phyloP scores from a whole-genome alignment of 2,113 vertebrate genomes.

The Salvelinus sp. region DNA sequence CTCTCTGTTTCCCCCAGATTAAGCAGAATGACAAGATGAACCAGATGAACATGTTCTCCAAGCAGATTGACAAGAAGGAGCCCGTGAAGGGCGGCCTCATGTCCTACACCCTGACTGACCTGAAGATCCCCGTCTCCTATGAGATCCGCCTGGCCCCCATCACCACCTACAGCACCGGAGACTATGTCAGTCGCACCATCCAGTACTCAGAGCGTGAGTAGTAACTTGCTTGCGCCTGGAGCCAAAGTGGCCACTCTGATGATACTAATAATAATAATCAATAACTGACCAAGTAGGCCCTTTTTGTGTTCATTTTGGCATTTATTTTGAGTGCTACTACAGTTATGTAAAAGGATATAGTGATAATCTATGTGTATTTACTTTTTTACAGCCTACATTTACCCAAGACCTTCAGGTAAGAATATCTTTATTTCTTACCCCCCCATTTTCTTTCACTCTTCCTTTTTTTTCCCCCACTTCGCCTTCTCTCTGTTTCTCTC shows the following conservation, averaged over 20 bases:
- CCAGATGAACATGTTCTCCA: slow-evolving; percentile 69
- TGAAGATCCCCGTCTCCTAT: slow-evolving; percentile 89
- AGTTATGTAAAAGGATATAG: too few species aligned
- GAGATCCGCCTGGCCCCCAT: slow-evolving; percentile 90
- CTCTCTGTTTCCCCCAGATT: not conserved
- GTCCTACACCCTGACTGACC: slow-evolving; percentile 82
- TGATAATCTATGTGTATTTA: slow-evolving; percentile 25
- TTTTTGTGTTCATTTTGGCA: too few species aligned
- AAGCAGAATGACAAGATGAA: slow-evolving; percentile 70
- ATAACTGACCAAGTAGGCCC: too few species aligned
- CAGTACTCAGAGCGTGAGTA: slow-evolving; percentile 94
- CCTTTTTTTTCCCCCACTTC: too few species aligned
- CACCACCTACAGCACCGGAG: slow-evolving; percentile 86
- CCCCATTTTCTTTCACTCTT: too few species aligned
- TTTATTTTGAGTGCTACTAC: too few species aligned
- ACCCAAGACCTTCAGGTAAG: slow-evolving; percentile 78
- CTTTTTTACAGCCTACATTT: slow-evolving; percentile 76
- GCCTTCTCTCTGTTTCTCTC: slow-evolving; percentile 27
- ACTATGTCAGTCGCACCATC: slow-evolving; percentile 83
- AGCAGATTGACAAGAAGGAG: slow-evolving; percentile 81
- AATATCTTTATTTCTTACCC: not conserved
- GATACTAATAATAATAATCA: too few species aligned
- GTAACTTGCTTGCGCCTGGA: too few species aligned
- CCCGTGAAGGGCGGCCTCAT: slow-evolving; percentile 87
- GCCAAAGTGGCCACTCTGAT: too few species aligned